Evolutionary conservation across 2,113 vertebrate genomes (phyloP), one percentile per base, ranked within the genome.

Genomic region (Castor canadensis): DNA sequence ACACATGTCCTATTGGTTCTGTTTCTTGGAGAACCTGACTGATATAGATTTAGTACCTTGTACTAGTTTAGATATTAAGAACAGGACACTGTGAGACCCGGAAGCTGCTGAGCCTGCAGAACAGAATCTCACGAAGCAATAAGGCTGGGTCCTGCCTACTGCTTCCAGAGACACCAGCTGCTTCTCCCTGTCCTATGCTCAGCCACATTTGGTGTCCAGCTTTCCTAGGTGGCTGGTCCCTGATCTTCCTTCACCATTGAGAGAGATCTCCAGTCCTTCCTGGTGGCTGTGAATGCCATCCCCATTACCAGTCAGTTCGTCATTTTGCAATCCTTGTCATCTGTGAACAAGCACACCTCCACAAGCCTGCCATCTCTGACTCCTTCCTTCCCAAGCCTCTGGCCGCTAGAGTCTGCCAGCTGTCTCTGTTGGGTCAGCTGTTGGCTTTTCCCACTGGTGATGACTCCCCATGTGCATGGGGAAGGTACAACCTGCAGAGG

Each of bases 371-470:
- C 77, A 8, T 28, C 69, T 93, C 89, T n/a, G 69, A 38, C 56
- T 47, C 54, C 89, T 67, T 32, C 83, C 9, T 80, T 80, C 71
- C 58, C 35, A 32, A 28, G n/a, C 38, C 47, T 6, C 35, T 47
- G 24, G 80, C 75, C 67, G 73, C 60, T 19, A 20, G 89, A 43
- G 8, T 38, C 43, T 12, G 45, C 43, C 67, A n/a, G 58, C 81
- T 73, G 66, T 47, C 60, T 90, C 1, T 0, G 38, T 0, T 22
- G 54, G 62, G 17, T 83, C 75, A 52, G 0, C 32, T 1, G 5
- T 69, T 60, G 60, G 56, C 38, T 13, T 49, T 93, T 38, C 6
- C 19, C 32, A 1, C 2, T 3, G 35, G 45, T 17, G 60, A 83
- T 16, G 17, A 1, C 54, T 10, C 60, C n/a, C 43, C 5, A 45